Percentiles rank a stretch among this genome's conserved stretches.
phyloP scores from a whole-genome alignment of 2,113 vertebrate genomes.

The Barnardius zonarius region DNA sequence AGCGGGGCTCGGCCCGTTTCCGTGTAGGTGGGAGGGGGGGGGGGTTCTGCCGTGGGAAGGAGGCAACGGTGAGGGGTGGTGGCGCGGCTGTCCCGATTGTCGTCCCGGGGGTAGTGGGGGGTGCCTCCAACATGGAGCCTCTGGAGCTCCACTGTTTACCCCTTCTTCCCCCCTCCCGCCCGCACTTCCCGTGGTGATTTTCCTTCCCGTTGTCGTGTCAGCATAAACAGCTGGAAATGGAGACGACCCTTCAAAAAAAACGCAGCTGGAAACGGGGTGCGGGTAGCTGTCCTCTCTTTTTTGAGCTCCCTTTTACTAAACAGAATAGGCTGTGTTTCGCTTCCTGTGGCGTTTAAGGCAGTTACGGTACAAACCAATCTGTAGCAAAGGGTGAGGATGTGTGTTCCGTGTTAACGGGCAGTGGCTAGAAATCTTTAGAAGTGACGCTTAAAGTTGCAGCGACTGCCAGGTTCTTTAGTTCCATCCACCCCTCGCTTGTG shows the following conservation, averaged over 20 bases:
- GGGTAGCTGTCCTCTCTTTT: not conserved
- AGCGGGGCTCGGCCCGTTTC: too few species aligned
- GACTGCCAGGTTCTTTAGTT: not conserved
- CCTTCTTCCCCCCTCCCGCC: too few species aligned
- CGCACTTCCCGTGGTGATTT: not conserved
- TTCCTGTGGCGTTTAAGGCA: not conserved
- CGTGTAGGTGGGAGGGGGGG: not conserved
- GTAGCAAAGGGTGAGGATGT: accelerated
- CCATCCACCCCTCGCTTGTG: not conserved
- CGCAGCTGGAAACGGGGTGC: not conserved
- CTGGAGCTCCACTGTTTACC: too few species aligned
- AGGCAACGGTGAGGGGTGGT: too few species aligned
- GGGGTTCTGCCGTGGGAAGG: not conserved
- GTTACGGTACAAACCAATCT: not conserved
- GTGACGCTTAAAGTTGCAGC: not conserved
- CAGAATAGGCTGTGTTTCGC: not conserved
- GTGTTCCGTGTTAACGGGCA: accelerated
- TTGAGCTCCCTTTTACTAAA: not conserved
- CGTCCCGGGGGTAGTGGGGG: too few species aligned
- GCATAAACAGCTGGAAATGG: not conserved
- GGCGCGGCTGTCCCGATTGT: too few species aligned
- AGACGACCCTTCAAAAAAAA: not conserved
- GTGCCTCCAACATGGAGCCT: too few species aligned
- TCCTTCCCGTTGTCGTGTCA: not conserved
- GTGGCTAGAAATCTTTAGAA: not conserved